These are phyloP conservation scores for Lagodon rhomboides DNA, from an alignment of 2,797 vertebrate species.

Conservation along the genomic window DNA sequence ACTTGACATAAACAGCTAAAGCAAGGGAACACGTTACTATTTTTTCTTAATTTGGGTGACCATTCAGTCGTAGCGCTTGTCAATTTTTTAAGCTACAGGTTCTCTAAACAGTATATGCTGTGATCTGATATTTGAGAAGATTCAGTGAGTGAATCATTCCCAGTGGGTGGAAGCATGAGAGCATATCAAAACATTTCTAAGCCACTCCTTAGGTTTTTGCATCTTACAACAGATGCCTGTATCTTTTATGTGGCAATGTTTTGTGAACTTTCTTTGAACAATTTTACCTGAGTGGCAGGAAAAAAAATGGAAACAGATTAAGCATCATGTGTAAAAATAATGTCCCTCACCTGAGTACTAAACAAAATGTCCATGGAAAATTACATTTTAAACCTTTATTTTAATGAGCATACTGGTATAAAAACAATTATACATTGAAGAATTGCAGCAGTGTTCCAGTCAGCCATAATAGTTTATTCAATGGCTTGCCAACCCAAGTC, in stretches of 20 bases:
- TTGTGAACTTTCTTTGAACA: constrained; percentile 1
- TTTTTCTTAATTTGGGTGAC: not conserved
- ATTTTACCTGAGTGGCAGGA: not conserved
- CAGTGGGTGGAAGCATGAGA: not conserved
- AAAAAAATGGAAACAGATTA: not conserved
- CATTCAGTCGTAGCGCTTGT: not conserved
- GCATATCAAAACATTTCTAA: not conserved
- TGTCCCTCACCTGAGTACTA: not conserved
- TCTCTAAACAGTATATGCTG: not conserved
- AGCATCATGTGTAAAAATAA: not conserved
- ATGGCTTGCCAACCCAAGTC: constrained; percentile 46
- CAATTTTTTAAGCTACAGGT: not conserved
- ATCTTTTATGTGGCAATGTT: not conserved
- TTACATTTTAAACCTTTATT: not conserved
- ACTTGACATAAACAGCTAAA: not conserved
- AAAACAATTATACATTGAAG: constrained; percentile 1
- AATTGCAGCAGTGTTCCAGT: constrained; percentile 31
- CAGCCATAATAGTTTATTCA: constrained; percentile 35
- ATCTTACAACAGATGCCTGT: not conserved
- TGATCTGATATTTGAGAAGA: constrained; percentile 13
- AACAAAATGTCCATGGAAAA: not conserved
- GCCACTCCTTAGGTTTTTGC: not conserved
- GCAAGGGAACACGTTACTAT: not conserved
- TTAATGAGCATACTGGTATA: not conserved
- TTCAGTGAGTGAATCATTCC: not conserved